These are phyloP conservation scores for Trachelus troglodyta DNA, from an alignment of 2,888 invertebrate genomes.

Conservation along the genomic window DNA sequence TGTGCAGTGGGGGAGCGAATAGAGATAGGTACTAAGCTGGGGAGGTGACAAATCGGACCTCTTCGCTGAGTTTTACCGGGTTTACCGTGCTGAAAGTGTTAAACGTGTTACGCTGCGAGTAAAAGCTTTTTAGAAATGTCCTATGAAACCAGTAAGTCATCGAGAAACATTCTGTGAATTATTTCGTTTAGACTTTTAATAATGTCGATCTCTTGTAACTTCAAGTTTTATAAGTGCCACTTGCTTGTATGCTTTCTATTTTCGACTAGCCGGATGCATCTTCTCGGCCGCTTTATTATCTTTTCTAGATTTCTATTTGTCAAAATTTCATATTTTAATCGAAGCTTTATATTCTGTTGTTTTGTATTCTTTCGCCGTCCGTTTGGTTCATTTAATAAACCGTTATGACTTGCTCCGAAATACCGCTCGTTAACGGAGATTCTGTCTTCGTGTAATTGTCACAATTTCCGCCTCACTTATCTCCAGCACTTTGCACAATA, in stretches of 20 bases:
- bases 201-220: neutral
- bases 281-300: neutral
- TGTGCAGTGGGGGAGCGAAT: slow-evolving; percentile 21
- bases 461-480: neutral
- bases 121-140: slow-evolving; percentile 46
- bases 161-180: neutral
- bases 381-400: neutral
- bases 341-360: neutral
- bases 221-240: neutral
- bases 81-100: neutral
- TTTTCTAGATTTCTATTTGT: neutral
- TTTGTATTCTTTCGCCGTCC: neutral
- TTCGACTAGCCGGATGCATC: neutral
- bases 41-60: slow-evolving; percentile 21
- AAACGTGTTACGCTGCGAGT: neutral
- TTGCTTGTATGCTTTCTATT: neutral
- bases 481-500: neutral
- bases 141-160: slow-evolving; percentile 58
- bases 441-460: neutral
- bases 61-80: slow-evolving; percentile 22
- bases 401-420: neutral
- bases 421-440: neutral
- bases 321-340: neutral
- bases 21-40: slow-evolving; percentile 2
- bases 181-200: neutral